A percentile compares a stretch with the other conserved stretches of the same genome.
Conservation (phyloP, 2,113 vertebrate genomes). For the Cinclus cinclus region DNA sequence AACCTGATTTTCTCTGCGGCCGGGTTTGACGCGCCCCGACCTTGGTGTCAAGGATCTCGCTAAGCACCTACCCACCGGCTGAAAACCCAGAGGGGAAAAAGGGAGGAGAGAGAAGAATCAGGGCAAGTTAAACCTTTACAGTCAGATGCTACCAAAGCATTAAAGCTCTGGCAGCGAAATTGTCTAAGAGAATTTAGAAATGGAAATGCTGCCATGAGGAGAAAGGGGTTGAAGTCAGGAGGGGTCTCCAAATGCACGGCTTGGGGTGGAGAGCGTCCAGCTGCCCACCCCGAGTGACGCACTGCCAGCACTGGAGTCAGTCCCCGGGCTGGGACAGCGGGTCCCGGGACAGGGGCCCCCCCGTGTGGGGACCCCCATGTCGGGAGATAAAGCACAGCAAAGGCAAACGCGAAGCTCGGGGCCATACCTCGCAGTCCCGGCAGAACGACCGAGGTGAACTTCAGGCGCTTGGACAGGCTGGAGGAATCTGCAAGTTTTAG, state of each 20-base stretch:
- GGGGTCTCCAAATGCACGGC: not conserved
- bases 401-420: not conserved
- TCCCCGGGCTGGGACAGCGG: not conserved
- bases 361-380: not conserved
- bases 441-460: constrained; percentile 73
- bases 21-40: not conserved
- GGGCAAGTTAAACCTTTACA: not conserved
- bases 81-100: not conserved
- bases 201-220: not conserved
- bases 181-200: not conserved
- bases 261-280: not conserved
- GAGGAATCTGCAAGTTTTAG: constrained; percentile 81
- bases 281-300: not conserved
- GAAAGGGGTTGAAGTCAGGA: not conserved
- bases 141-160: not conserved
- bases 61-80: not conserved
- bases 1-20: not conserved
- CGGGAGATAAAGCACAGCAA: not conserved
- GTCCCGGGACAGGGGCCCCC: not conserved
- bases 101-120: not conserved
- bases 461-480: constrained; percentile 74
- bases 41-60: not conserved
- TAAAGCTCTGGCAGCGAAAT: not conserved
- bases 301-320: fast-evolving
- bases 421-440: constrained; percentile 77